Evolutionary conservation across 2,113 vertebrate species (phyloP).

Genomic region (Phocoena phocoena): DNA sequence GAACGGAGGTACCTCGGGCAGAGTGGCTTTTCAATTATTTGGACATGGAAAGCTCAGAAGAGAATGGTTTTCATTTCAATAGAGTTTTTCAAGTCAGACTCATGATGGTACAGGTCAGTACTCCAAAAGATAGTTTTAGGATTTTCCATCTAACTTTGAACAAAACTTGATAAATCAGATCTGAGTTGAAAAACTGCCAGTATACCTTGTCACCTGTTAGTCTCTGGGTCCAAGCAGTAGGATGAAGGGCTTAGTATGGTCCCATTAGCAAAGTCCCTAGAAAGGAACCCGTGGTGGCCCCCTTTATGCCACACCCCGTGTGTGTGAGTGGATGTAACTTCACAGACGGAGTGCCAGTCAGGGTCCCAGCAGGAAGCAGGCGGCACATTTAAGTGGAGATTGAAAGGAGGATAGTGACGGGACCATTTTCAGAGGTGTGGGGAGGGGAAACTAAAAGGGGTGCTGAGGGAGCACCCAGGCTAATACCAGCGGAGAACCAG

Average conservation of each 20-base stretch:
- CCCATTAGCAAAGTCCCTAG: background rate
- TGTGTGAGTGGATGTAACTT: background rate
- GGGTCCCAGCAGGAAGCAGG: background rate
- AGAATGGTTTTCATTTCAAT: conserved; percentile 25
- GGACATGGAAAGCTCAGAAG: conserved; percentile 14
- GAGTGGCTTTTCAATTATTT: conserved; percentile 35
- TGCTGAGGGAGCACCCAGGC: background rate
- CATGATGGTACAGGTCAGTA: background rate
- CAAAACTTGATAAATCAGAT: background rate
- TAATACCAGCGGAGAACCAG: background rate
- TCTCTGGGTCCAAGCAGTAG: background rate
- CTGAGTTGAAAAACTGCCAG: background rate
- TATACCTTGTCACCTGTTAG: background rate
- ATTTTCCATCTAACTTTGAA: background rate
- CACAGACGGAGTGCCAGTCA: background rate
- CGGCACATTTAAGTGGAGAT: background rate
- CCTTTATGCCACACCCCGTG: background rate
- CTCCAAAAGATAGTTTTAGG: background rate
- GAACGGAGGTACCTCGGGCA: background rate
- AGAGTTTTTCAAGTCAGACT: background rate
- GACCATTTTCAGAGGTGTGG: background rate
- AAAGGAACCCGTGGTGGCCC: background rate
- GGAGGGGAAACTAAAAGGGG: background rate
- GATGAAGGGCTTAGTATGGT: background rate
- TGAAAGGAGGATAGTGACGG: background rate